Percentiles rank a stretch among this genome's conserved stretches.
Conservation (phyloP, 2,797 vertebrate species). For the Gobio occitaniae region DNA sequence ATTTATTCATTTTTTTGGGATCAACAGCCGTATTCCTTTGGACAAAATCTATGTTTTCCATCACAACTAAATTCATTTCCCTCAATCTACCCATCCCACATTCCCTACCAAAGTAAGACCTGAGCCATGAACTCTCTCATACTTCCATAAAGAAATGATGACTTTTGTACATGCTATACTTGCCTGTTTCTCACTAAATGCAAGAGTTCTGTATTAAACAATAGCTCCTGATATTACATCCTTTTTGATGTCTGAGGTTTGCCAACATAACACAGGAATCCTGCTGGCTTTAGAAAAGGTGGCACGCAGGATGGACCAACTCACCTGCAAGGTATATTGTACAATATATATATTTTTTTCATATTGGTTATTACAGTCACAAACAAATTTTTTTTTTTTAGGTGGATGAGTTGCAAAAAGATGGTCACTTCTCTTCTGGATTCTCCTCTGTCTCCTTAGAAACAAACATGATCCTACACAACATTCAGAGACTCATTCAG, state of each 20-base stretch:
- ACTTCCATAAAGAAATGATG: not conserved
- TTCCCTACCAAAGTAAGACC: slow-evolving; percentile 79
- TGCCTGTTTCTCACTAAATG: not conserved
- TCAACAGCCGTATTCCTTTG: not conserved
- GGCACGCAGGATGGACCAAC: slow-evolving; percentile 82
- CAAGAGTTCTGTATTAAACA: not conserved
- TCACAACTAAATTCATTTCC: slow-evolving; percentile 79
- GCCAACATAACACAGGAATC: slow-evolving; percentile 85
- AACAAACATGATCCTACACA: slow-evolving; percentile 84
- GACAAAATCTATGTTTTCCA: slow-evolving; percentile 32
- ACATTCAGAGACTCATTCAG: slow-evolving; percentile 86
- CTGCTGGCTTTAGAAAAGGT: slow-evolving; percentile 82
- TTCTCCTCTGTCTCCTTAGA: slow-evolving; percentile 83
- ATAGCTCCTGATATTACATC: slow-evolving; percentile 79
- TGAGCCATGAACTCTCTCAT: not conserved
- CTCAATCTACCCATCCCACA: slow-evolving; percentile 68
- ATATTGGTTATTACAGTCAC: not conserved
- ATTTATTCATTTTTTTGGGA: not conserved
- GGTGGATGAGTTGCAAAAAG: slow-evolving; percentile 84
- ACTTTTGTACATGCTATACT: not conserved
- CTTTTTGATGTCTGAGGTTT: slow-evolving; percentile 84
- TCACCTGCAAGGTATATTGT: slow-evolving; percentile 78
- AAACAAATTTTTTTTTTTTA: slow-evolving; percentile 54
- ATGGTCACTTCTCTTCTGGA: slow-evolving; percentile 67
- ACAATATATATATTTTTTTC: not conserved